Percentiles rank a stretch among this genome's conserved stretches.
Conservation (phyloP, 2,113 vertebrate genomes). For the Salminus brasiliensis region DNA sequence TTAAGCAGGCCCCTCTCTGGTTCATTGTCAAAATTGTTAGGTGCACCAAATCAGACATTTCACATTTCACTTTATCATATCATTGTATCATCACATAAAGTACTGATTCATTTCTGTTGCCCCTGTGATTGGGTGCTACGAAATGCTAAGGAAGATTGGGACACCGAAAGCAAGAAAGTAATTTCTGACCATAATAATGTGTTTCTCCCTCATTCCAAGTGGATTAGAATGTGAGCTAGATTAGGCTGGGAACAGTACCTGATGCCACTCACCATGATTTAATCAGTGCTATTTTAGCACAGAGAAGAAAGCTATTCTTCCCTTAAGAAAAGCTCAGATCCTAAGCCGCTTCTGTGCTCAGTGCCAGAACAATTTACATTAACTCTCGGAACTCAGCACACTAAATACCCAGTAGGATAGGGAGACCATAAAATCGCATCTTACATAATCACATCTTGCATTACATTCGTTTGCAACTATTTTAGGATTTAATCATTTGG, state of each 20-base stretch:
- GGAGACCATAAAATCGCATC: slow-evolving; percentile 17
- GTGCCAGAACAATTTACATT: slow-evolving; percentile 36
- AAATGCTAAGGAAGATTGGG: slow-evolving; percentile 28
- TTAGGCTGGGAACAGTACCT: slow-evolving; percentile 34
- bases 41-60: neutral
- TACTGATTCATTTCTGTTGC: slow-evolving; percentile 8
- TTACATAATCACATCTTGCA: slow-evolving; percentile 21
- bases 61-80: neutral
- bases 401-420: slow-evolving; percentile 20
- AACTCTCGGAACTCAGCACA: slow-evolving; percentile 20
- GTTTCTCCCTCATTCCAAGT: slow-evolving; percentile 14
- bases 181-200: slow-evolving; percentile 47
- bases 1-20: neutral
- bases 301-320: slow-evolving; percentile 20
- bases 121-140: neutral
- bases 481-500: slow-evolving; percentile 36
- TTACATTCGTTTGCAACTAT: slow-evolving; percentile 20
- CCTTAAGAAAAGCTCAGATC: slow-evolving; percentile 18
- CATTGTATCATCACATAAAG: neutral
- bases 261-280: slow-evolving; percentile 37
- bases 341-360: slow-evolving; percentile 12
- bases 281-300: slow-evolving; percentile 42
- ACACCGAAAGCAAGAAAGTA: slow-evolving; percentile 24
- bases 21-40: neutral
- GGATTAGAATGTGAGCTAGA: slow-evolving; percentile 38